Percentiles rank a stretch among this genome's conserved stretches.
Evolutionary conservation across 2,797 vertebrate species (phyloP).

Genomic region (Esox masquinongy): DNA sequence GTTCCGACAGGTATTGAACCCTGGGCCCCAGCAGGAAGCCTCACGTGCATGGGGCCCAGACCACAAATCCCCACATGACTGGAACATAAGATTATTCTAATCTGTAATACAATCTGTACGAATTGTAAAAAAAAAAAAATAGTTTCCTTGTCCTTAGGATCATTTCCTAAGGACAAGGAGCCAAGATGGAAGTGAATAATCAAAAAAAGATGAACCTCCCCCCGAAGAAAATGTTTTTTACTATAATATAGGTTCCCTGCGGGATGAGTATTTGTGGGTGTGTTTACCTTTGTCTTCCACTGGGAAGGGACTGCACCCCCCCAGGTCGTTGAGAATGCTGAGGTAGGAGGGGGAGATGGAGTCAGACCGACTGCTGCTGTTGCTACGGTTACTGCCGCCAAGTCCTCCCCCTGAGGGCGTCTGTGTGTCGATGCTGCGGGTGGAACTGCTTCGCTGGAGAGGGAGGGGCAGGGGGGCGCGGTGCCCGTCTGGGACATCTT

Average conservation of each 20-base stretch:
- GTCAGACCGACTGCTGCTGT: constrained; percentile 95
- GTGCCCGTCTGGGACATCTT: constrained; percentile 97
- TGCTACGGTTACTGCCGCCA: constrained; percentile 85
- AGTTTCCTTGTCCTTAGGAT: too few species aligned
- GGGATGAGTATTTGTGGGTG: constrained; percentile 1
- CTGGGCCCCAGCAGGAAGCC: too few species aligned
- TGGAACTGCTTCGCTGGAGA: constrained; percentile 92
- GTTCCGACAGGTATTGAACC: too few species aligned
- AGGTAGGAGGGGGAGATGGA: constrained; percentile 95
- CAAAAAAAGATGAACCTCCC: neutral
- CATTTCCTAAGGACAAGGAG: too few species aligned
- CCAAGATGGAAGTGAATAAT: too few species aligned
- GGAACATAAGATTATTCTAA: too few species aligned
- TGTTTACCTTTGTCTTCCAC: constrained; percentile 56
- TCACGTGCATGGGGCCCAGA: too few species aligned
- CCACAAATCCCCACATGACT: too few species aligned
- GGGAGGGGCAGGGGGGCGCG: constrained; percentile 79
- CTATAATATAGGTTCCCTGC: too few species aligned
- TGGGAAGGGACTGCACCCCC: constrained; percentile 87
- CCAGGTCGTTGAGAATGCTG: constrained; percentile 87
- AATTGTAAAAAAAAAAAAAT: too few species aligned
- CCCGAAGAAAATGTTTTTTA: neutral
- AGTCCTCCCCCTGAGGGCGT: constrained; percentile 90
- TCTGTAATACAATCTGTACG: too few species aligned
- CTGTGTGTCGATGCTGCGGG: constrained; percentile 96